Percentiles rank a stretch among this genome's conserved stretches.
Conservation (phyloP, 2,797 vertebrate genomes). For the Hippoglossus hippoglossus region DNA sequence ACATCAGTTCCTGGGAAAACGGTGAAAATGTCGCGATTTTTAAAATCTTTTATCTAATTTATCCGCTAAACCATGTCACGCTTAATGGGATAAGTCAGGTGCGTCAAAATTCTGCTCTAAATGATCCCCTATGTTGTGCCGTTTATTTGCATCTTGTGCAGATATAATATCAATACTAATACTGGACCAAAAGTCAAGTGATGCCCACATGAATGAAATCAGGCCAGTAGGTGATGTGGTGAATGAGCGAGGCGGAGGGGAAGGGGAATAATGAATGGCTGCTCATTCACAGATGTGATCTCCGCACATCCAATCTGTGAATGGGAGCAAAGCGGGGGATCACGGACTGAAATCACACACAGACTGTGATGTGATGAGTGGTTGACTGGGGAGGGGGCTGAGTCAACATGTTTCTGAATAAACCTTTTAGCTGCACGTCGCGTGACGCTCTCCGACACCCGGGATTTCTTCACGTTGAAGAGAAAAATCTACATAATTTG, state of each 20-base stretch:
- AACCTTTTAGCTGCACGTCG: slow-evolving; percentile 12
- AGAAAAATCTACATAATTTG: slow-evolving; percentile 18
- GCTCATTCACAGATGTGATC: slow-evolving; percentile 54
- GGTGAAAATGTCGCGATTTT: no score
- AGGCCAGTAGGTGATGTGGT: slow-evolving; percentile 18
- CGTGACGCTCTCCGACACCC: background rate
- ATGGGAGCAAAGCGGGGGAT: slow-evolving; percentile 36
- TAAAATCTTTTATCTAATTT: no score
- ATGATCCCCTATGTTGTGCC: no score
- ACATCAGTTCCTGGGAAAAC: no score
- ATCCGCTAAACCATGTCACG: no score
- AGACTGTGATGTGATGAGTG: background rate
- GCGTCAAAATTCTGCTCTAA: no score
- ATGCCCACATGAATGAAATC: slow-evolving; percentile 20
- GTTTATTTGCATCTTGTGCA: no score
- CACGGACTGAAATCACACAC: slow-evolving; percentile 12
- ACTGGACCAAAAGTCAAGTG: background rate
- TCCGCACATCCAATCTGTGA: slow-evolving; percentile 41
- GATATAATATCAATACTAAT: no score
- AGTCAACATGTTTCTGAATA: slow-evolving; percentile 15
- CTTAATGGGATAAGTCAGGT: no score
- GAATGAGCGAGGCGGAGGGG: slow-evolving; percentile 30
- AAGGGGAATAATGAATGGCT: slow-evolving; percentile 16
- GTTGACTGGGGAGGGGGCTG: background rate
- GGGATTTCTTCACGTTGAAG: slow-evolving; percentile 10